These are phyloP conservation scores for Tachycineta bicolor DNA, from an alignment of 2,113 vertebrate species.

Conservation along the genomic window DNA sequence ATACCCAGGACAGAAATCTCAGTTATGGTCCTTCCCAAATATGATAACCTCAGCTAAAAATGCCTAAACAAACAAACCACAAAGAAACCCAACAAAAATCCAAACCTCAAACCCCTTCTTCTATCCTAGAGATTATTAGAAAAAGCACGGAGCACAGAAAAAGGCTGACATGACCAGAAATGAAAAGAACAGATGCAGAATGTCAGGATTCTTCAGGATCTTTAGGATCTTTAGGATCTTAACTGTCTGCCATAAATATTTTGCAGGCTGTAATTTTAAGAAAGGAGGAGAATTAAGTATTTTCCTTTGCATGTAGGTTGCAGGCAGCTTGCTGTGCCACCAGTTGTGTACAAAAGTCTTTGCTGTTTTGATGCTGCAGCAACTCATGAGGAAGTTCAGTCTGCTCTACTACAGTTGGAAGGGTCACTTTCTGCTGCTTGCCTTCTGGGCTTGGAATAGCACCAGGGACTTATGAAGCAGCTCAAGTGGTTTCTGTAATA, in stretches of 20 bases:
- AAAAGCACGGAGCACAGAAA: not conserved
- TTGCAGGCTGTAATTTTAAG: not conserved
- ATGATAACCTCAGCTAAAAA: not conserved
- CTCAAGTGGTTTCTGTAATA: not conserved
- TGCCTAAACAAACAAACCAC: not conserved
- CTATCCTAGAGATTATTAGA: not conserved
- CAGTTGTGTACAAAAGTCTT: not conserved
- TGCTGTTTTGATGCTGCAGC: not conserved
- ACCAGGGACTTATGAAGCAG: not conserved
- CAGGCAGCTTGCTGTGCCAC: not conserved
- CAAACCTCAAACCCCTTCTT: not conserved
- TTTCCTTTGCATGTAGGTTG: not conserved
- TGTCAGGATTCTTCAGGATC: not conserved
- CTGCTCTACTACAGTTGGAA: not conserved
- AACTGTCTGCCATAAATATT: not conserved
- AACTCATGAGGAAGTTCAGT: not conserved
- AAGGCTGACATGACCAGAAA: not conserved
- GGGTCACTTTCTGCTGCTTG: not conserved
- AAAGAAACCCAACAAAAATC: not conserved
- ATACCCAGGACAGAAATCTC: not conserved
- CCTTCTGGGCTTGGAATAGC: not conserved
- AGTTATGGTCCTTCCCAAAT: not conserved
- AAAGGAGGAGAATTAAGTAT: fast-evolving
- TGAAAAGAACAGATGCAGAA: not conserved
- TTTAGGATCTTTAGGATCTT: not conserved